These are phyloP conservation scores for Lophius americanus DNA, from an alignment of 2,797 vertebrate genomes.

Conservation along the genomic window DNA sequence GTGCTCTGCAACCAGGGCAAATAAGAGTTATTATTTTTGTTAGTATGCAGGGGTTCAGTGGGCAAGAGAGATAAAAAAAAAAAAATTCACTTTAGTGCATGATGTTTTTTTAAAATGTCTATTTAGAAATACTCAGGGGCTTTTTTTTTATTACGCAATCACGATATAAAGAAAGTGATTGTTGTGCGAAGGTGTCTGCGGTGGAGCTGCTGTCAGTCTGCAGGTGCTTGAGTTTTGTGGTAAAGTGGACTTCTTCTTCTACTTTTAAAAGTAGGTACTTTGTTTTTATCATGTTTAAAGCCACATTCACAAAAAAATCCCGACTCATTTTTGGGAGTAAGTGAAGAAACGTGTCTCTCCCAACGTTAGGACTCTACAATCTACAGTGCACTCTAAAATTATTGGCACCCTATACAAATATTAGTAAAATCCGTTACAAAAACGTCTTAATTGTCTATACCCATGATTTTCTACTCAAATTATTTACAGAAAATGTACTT, in stretches of 20 bases:
- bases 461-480: too few relatives aligned
- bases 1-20: constrained; percentile 29
- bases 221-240: background rate
- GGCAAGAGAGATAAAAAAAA: constrained; percentile 1
- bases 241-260: background rate
- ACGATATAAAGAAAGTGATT: background rate
- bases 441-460: too few relatives aligned
- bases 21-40: constrained; percentile 21
- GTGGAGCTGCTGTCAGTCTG: background rate
- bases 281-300: too few relatives aligned
- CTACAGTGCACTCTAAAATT: too few relatives aligned
- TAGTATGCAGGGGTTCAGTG: constrained; percentile 8
- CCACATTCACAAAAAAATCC: too few relatives aligned
- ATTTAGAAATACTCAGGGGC: background rate
- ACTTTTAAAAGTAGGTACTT: background rate
- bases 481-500: too few relatives aligned
- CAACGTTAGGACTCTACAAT: too few relatives aligned
- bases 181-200: background rate
- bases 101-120: background rate
- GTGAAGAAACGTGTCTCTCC: too few relatives aligned
- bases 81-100: background rate
- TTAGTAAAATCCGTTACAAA: too few relatives aligned
- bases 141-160: background rate
- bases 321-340: too few relatives aligned
- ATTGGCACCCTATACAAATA: too few relatives aligned